Evolutionary conservation across 2,113 vertebrate genomes (phyloP).

Genomic region (Pollimyrus isidori): DNA sequence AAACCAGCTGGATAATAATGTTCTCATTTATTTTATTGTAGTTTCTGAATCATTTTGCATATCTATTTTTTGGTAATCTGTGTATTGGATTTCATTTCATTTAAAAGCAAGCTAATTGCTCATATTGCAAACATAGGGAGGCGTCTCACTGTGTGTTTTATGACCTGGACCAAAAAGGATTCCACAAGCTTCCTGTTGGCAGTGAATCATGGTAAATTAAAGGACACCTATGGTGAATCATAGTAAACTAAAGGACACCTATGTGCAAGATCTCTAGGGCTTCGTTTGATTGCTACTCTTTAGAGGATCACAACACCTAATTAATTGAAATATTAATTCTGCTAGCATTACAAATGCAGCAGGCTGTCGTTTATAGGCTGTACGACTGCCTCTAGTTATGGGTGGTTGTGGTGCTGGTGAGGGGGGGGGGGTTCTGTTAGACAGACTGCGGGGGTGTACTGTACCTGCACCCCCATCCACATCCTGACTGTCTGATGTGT

Average conservation of each 20-base stretch:
- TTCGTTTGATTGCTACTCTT: not conserved
- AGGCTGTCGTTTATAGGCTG: not conserved
- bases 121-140: not conserved
- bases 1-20: not conserved
- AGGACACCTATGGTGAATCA: not conserved
- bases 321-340: not conserved
- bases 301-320: not conserved
- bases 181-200: not conserved
- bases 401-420: not conserved
- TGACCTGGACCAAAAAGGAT: not conserved
- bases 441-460: too few relatives aligned
- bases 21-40: not conserved
- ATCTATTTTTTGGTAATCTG: not conserved
- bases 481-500: conserved; percentile 12
- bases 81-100: not conserved
- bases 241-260: not conserved
- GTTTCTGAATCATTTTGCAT: not conserved
- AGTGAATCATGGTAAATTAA: not conserved
- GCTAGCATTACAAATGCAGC: not conserved
- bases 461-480: not conserved
- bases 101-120: not conserved
- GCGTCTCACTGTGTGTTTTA: not conserved
- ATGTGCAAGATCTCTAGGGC: not conserved
- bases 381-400: not conserved
- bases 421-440: not conserved